phyloP scores from a whole-genome alignment of 2,113 vertebrate genomes.

The Xiphophorus hellerii region DNA sequence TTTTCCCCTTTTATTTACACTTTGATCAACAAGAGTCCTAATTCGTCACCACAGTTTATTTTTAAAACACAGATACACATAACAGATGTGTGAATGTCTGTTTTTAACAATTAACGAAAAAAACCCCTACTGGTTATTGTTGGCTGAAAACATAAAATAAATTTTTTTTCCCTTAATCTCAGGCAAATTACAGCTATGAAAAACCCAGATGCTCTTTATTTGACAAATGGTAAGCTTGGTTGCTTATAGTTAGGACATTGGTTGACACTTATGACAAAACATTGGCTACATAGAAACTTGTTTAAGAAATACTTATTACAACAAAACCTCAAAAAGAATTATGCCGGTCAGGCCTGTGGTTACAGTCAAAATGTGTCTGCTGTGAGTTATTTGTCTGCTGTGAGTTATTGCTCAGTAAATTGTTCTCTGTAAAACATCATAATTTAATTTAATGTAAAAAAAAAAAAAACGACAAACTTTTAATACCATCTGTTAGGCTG shows the following conservation, averaged over 20 bases:
- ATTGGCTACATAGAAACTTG: not conserved
- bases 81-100: too few species aligned
- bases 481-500: conserved; percentile 25
- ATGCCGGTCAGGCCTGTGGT: not conserved
- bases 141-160: too few species aligned
- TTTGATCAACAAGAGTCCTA: too few species aligned
- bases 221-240: not conserved
- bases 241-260: not conserved
- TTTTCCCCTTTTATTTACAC: too few species aligned
- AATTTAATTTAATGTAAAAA: conserved; percentile 25
- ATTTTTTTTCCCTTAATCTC: not conserved
- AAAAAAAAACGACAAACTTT: not conserved
- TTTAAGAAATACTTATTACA: not conserved
- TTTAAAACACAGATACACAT: too few species aligned
- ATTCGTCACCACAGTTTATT: too few species aligned
- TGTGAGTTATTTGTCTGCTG: not conserved
- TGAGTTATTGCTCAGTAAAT: conserved; percentile 11
- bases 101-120: too few species aligned
- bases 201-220: not conserved
- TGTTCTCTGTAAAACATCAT: not conserved
- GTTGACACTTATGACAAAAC: not conserved
- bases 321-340: not conserved
- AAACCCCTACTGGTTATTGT: too few species aligned
- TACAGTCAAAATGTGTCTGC: not conserved
- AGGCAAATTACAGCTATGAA: not conserved